Evolutionary conservation across 1,140 invertebrate genomes (phyloP), one percentile per base, ranked within the genome.

Genomic region (Ridgeia piscesae): DNA sequence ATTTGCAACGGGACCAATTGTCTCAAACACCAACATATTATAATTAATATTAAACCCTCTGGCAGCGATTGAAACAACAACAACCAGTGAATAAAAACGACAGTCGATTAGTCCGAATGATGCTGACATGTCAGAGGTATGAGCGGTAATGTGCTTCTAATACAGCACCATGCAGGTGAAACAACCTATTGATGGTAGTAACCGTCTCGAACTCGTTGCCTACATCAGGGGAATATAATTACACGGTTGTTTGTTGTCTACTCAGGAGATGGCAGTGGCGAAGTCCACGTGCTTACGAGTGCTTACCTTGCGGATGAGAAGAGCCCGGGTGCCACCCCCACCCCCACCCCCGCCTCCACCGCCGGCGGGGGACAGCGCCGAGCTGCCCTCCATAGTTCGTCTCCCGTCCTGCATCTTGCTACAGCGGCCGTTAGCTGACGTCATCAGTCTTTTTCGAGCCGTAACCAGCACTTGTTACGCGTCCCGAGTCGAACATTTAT

Each of bases 271-370:
- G 58, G 42, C 4, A 42, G 42, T 11, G 42, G 42, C 42, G 42
- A 42, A 42, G 58, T 77, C 58, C 58, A 6, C 58, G 58, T 77
- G 58, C 58, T 17, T 90, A 14, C n/a, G n/a, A n/a, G n/a, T 90
- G 35, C 89, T 90, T 90, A 90, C 89, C 89, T 90, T 90, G 17
- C 89, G 33, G 89, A 90, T 90, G 89, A 90, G 89, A 4, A 90
- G 35, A 35, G 89, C 89, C 34, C 89, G 11, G 17, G 89, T 90
- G 2, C 89, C 89, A 27, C 89, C 89, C 17, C 89, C 35, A n/a
- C 35, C 35, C 14, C 89, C 34, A n/a, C n/a, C n/a, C n/a, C n/a
- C 89, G n/a, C 89, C 89, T 34, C 89, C 35, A n/a, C 35, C 35
- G 17, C 89, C 34, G n/a, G 35, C 89, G 31, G 58, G 58, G 58